Evolutionary conservation across 2,113 vertebrate species (phyloP).

Genomic region (Chaenogobius annularis): DNA sequence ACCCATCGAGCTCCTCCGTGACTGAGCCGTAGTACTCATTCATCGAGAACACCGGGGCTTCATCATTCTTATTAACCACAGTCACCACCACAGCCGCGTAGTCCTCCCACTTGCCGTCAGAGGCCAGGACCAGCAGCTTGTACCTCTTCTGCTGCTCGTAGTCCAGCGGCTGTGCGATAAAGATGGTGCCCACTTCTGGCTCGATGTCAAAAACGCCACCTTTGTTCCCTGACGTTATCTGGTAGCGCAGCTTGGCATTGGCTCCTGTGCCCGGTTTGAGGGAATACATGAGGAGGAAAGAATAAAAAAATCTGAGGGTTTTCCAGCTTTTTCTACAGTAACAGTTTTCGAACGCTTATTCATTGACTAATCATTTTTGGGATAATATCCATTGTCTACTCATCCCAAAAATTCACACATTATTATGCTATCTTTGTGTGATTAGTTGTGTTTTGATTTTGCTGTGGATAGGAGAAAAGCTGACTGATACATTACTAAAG

Average conservation of each 20-base stretch:
- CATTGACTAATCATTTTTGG: not conserved
- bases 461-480: not conserved
- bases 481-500: not conserved
- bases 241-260: constrained; percentile 87
- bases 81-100: constrained; percentile 81
- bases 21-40: constrained; percentile 88
- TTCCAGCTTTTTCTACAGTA: not conserved
- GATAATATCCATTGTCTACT: not conserved
- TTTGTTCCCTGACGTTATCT: constrained; percentile 86
- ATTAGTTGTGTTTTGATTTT: not conserved
- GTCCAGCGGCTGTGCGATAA: constrained; percentile 84
- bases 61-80: constrained; percentile 88
- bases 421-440: not conserved
- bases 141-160: constrained; percentile 84
- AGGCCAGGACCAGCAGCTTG: constrained; percentile 85
- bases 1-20: constrained; percentile 83
- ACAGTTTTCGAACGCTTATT: not conserved
- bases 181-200: constrained; percentile 85
- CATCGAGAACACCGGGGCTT: constrained; percentile 86
- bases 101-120: constrained; percentile 90
- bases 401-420: not conserved
- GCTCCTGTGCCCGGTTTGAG: constrained; percentile 72
- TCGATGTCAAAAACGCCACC: constrained; percentile 85
- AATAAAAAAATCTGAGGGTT: not conserved
- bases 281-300: constrained; percentile 15